A percentile compares a stretch with the other conserved stretches of the same genome.
Conservation (phyloP, 2,113 vertebrate species). For the Geococcyx californianus region DNA sequence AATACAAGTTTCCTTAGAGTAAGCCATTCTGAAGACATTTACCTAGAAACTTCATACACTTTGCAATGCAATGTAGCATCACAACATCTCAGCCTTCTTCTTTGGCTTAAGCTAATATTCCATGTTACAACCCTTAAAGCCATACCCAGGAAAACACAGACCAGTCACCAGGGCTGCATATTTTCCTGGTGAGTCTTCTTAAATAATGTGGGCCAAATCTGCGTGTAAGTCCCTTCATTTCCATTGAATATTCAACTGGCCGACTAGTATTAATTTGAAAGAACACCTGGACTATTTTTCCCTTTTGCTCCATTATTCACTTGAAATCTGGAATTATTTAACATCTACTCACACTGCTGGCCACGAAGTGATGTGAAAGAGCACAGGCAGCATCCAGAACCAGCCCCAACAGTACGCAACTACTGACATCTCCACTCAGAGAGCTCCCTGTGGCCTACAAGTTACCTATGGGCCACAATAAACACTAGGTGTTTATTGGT, state of each 20-base stretch:
- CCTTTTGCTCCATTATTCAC: background rate
- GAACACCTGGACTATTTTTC: background rate
- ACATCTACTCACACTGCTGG: background rate
- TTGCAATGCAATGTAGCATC: background rate
- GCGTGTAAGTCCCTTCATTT: background rate
- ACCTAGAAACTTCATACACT: background rate
- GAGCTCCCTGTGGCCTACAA: background rate
- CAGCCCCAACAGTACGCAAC: background rate
- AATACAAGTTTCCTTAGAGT: background rate
- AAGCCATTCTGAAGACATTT: background rate
- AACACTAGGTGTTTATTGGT: background rate
- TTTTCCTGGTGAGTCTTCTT: background rate
- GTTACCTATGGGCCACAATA: background rate
- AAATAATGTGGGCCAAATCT: background rate
- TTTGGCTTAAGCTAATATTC: background rate
- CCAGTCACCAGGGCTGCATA: background rate
- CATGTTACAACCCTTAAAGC: background rate
- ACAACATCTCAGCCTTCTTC: background rate
- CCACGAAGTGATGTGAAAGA: background rate
- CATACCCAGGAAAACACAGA: background rate
- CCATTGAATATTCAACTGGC: background rate
- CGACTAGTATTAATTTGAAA: background rate
- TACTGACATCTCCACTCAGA: background rate
- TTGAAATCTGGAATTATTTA: background rate
- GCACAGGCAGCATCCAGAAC: background rate